Evolutionary conservation across 1,140 invertebrate species (phyloP), one percentile per base, ranked within the genome.

Genomic region (Myzus persicae): DNA sequence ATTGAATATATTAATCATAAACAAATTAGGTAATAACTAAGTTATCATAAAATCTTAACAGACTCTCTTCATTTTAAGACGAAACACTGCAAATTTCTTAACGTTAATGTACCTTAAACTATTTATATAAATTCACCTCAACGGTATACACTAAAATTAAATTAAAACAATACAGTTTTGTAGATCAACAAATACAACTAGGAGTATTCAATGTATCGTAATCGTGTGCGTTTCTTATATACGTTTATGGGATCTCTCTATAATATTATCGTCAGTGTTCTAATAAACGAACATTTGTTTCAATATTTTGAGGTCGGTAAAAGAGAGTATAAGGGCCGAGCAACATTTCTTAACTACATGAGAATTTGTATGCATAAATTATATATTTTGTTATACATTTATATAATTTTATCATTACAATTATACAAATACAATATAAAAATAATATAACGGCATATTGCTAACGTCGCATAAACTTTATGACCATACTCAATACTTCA

Each of bases 1-100:
- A 93, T 81, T 93, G 91, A 90, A 90, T 90, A 89, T 90, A 84
- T 93, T 84, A 93, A 93, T 36, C 46, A 26, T 91, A 81, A 36
- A 82, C 59, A 92, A 92, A 91, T 82, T 48, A 40, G 67, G n/a
- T 44, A 84, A 93, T 84, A 26, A 91, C 42, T 82, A 48, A 18
- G 14, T 48, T 38, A 44, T n/a, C 40, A 90, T 31, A 59, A 18
- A 26, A 59, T 59, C 36, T 90, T 24, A 90, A 89, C 46, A 38
- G 88, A 31, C 26, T 90, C 54, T 89, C 48, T 88, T 88, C 22
- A 11, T 54, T 51, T 26, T 48, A 54, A 91, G 18, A 91, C 40
- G 14, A 91, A 91, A 67, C 90, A 76, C 38, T 92, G 38, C 38
- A 48, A 36, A 81, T 84, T 84, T 38, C 36, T 48, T 48, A 51